Percentiles rank a stretch among this genome's conserved stretches.
These are phyloP conservation scores for Nephila pilipes DNA, from an alignment of 1,140 invertebrate genomes.

Conservation along the genomic window DNA sequence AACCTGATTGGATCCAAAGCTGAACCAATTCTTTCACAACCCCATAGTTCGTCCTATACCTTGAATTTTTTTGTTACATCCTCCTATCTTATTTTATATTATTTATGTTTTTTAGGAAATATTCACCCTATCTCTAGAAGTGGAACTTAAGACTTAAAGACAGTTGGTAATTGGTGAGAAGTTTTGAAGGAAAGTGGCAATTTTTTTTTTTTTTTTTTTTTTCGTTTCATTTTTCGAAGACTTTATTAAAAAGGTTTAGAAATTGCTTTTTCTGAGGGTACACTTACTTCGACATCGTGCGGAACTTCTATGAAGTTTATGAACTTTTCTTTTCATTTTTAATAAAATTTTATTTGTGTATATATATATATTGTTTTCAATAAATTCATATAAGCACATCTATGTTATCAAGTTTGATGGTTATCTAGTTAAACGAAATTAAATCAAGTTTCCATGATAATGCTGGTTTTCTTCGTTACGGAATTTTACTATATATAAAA, in stretches of 20 bases:
- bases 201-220: constrained; percentile 65
- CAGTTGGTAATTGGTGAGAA: constrained; percentile 68
- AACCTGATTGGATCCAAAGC: constrained; percentile 75
- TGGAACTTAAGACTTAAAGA: constrained; percentile 47
- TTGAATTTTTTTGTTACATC: background rate
- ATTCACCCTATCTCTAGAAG: constrained; percentile 1
- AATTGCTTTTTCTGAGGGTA: constrained; percentile 48
- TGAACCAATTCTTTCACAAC: constrained; percentile 61
- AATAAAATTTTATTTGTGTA: no score
- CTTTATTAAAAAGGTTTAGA: constrained; percentile 74
- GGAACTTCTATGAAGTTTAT: constrained; percentile 29
- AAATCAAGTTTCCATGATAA: no score
- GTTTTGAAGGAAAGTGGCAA: constrained; percentile 54
- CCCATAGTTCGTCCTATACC: constrained; percentile 7
- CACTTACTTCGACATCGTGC: background rate
- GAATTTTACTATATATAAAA: no score
- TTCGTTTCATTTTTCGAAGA: constrained; percentile 1
- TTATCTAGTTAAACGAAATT: no score
- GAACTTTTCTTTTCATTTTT: background rate
- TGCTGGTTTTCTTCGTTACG: no score
- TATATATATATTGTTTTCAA: no score
- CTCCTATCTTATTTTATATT: constrained; percentile 1
- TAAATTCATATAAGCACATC: no score
- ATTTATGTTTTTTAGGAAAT: background rate
- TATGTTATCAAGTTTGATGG: no score